phyloP scores from a whole-genome alignment of 2,888 invertebrate genomes.

The Watsonalla cultraria region DNA sequence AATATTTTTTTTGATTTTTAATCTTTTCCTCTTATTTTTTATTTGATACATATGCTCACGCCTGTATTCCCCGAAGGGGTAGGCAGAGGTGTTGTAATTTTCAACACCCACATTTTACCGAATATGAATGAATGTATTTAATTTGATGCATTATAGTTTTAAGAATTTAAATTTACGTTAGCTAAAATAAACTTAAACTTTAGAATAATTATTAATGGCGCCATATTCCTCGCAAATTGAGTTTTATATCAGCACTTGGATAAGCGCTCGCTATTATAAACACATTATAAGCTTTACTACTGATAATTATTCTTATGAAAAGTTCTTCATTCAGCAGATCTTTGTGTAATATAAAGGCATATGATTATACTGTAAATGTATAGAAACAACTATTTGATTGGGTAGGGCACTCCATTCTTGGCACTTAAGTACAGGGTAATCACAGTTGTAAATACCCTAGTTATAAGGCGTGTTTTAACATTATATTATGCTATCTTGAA shows the following conservation, averaged over 20 bases:
- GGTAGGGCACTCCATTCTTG: background rate
- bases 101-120: too few species aligned
- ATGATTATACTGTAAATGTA: background rate
- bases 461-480: background rate
- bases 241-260: background rate
- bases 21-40: too few species aligned
- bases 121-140: too few species aligned
- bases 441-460: background rate
- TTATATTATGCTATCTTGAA: too few species aligned
- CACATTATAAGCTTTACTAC: background rate
- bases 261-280: background rate
- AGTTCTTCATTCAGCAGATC: background rate
- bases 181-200: too few species aligned
- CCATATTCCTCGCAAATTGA: background rate
- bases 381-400: background rate
- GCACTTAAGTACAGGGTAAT: background rate
- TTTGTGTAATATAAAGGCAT: background rate
- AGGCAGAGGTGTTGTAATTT: too few species aligned
- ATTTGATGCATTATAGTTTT: too few species aligned
- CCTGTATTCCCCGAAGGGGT: too few species aligned
- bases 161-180: too few species aligned
- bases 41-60: too few species aligned
- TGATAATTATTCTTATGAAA: background rate
- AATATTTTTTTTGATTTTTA: too few species aligned
- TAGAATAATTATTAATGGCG: too few species aligned